Percentiles rank a stretch among this genome's conserved stretches.
Evolutionary conservation across 2,113 vertebrate species (phyloP).

Genomic region (Cynopterus brachyotis): DNA sequence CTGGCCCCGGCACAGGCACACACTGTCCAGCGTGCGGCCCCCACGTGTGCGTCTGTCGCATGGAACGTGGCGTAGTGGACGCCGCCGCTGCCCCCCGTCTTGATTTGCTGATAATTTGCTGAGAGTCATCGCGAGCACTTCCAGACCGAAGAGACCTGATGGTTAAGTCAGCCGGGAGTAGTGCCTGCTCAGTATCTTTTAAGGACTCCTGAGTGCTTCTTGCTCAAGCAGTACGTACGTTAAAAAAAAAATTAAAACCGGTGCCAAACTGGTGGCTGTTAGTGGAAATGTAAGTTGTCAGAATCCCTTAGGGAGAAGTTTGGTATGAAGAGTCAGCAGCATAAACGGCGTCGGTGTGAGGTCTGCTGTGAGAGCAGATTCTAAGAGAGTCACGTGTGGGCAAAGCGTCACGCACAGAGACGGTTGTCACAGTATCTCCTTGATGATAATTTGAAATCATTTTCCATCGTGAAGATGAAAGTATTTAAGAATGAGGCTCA

Average conservation of each 20-base stretch:
- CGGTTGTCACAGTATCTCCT: neutral
- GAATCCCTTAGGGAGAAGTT: neutral
- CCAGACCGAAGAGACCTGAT: too few relatives aligned
- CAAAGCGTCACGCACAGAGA: neutral
- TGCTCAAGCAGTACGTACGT: neutral
- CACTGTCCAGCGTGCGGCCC: fast-evolving
- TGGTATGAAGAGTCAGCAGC: neutral
- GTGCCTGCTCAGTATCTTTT: neutral
- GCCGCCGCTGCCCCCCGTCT: fast-evolving
- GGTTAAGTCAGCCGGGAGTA: neutral
- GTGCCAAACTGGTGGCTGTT: neutral
- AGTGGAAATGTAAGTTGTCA: fast-evolving
- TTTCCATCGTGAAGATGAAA: neutral
- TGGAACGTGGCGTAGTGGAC: fast-evolving
- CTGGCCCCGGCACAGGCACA: fast-evolving
- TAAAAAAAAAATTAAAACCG: neutral
- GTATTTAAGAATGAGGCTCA: neutral
- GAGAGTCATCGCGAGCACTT: neutral
- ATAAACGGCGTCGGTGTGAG: fast-evolving
- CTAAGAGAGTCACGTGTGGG: neutral
- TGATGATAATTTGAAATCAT: neutral
- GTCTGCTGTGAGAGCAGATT: neutral
- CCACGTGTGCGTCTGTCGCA: fast-evolving
- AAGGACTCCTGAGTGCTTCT: neutral
- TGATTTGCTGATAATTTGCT: neutral